Percentiles rank a stretch among this genome's conserved stretches.
phyloP scores from a whole-genome alignment of 2,888 invertebrate species.

The Caenorhabditis imperialis region DNA sequence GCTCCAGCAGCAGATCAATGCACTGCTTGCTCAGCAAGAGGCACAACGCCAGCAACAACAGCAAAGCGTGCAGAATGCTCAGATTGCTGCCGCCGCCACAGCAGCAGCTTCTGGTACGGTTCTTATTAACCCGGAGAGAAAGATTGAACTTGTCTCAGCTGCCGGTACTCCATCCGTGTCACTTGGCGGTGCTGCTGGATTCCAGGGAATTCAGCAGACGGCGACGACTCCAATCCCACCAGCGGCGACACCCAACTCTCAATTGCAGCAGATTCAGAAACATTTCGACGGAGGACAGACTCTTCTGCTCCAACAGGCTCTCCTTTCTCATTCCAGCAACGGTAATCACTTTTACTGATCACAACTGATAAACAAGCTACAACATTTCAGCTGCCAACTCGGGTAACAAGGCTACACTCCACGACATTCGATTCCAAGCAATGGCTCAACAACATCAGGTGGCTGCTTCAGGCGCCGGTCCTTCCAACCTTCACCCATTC shows the following conservation, averaged over 20 bases:
- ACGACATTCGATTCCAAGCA: constrained; percentile 52
- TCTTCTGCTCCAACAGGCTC: constrained; percentile 61
- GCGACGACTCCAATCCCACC: constrained; percentile 41
- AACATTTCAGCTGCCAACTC: constrained; percentile 16
- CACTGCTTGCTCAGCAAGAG: constrained; percentile 13
- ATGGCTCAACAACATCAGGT: constrained; percentile 50
- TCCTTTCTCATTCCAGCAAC: constrained; percentile 41
- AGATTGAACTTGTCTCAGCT: constrained; percentile 27
- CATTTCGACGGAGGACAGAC: constrained; percentile 52
- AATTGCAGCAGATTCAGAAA: constrained; percentile 44
- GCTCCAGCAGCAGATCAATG: constrained; percentile 37
- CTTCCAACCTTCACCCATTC: constrained; percentile 47
- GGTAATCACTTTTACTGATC: background rate
- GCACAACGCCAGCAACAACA: constrained; percentile 39
- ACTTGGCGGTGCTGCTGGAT: constrained; percentile 2
- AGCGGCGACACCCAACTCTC: constrained; percentile 31
- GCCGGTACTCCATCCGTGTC: constrained; percentile 10
- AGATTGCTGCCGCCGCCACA: constrained; percentile 30
- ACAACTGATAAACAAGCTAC: too few relatives aligned
- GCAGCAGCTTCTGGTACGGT: constrained; percentile 24
- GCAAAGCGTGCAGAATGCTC: constrained; percentile 27
- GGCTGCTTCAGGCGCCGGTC: constrained; percentile 22
- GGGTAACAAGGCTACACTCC: constrained; percentile 37
- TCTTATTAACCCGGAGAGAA: constrained; percentile 23
- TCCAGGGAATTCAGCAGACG: constrained; percentile 6